phyloP scores from a whole-genome alignment of 2,113 vertebrate species.

The Bothrops jararaca region DNA sequence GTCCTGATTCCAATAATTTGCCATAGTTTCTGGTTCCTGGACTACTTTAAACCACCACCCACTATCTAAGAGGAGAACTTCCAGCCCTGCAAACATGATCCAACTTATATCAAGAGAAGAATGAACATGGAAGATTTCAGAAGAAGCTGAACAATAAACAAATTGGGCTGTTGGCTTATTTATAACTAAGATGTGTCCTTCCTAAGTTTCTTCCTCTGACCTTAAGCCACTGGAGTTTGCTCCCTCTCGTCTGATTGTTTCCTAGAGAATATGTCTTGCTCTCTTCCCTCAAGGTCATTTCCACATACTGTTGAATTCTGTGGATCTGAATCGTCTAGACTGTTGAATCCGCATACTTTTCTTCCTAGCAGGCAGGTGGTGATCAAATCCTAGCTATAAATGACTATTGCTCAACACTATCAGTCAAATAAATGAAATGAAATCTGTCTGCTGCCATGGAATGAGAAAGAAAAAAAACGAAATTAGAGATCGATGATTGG shows the following conservation, averaged over 20 bases:
- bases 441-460: not conserved
- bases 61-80: not conserved
- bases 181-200: not conserved
- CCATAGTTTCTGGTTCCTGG: not conserved
- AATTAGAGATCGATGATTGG: not conserved
- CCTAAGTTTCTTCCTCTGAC: not conserved
- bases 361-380: constrained; percentile 31
- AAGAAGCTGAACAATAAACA: constrained; percentile 15
- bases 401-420: constrained; percentile 5
- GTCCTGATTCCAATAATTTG: not conserved
- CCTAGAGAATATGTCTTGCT: not conserved
- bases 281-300: not conserved
- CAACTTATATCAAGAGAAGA: not conserved
- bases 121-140: not conserved
- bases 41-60: not conserved
- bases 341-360: constrained; percentile 30
- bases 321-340: constrained; percentile 45
- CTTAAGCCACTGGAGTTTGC: not conserved
- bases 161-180: constrained; percentile 34
- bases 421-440: not conserved
- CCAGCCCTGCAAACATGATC: not conserved
- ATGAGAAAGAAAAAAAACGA: not conserved
- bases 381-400: constrained; percentile 52
- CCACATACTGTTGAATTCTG: constrained; percentile 50
- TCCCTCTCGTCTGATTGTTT: not conserved